phyloP scores from a whole-genome alignment of 1,140 invertebrate genomes.

The Xylocopa sonorina region DNA sequence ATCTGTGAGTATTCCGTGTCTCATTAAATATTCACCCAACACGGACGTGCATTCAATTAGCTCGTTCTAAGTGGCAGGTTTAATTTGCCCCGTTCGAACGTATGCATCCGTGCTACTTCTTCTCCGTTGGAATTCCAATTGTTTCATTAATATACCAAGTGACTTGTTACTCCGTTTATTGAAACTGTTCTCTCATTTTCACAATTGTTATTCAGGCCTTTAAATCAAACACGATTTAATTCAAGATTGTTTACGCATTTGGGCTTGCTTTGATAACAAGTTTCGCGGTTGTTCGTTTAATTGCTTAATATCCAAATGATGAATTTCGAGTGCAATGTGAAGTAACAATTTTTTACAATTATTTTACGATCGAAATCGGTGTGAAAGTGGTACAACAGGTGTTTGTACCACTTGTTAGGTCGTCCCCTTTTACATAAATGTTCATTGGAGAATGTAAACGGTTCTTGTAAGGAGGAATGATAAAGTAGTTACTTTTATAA shows the following conservation, averaged over 20 bases:
- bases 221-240: neutral
- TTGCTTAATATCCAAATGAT: no score
- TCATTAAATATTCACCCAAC: slow-evolving; percentile 52
- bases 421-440: no score
- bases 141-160: neutral
- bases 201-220: neutral
- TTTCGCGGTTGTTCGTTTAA: no score
- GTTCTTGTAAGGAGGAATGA: no score
- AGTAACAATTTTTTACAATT: no score
- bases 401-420: no score
- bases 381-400: no score
- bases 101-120: neutral
- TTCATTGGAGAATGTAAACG: no score
- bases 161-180: neutral
- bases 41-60: neutral
- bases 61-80: neutral
- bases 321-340: no score
- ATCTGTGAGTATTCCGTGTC: slow-evolving; percentile 49
- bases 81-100: slow-evolving; percentile 4
- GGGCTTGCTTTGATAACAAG: no score
- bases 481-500: no score
- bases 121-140: slow-evolving; percentile 26
- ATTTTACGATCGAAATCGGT: no score
- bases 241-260: neutral
- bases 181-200: slow-evolving; percentile 9